Evolutionary conservation across 2,113 vertebrate species (phyloP).

Genomic region (Sitta europaea): DNA sequence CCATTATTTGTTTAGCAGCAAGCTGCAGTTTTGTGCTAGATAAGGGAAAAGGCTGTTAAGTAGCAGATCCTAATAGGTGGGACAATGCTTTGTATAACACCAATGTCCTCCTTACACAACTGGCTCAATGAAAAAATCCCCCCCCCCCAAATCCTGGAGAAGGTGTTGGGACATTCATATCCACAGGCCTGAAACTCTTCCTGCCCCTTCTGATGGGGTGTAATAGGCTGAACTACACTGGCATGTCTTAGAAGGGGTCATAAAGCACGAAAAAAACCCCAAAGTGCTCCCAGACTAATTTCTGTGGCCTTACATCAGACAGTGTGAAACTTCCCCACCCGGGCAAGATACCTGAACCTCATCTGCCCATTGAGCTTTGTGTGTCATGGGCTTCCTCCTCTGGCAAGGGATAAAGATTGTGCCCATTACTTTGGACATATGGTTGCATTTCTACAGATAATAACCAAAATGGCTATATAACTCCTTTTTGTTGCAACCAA

Average conservation of each 20-base stretch:
- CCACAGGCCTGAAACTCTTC: not conserved
- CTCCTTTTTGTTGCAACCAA: not conserved
- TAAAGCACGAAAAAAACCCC: not conserved
- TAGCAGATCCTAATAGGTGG: not conserved
- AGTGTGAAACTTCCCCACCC: not conserved
- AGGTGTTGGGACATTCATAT: not conserved
- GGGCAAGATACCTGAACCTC: not conserved
- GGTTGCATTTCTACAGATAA: not conserved
- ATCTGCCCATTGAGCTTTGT: not conserved
- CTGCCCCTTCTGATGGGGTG: not conserved
- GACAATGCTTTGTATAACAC: not conserved
- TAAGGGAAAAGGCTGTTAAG: not conserved
- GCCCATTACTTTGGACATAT: not conserved
- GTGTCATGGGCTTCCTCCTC: not conserved
- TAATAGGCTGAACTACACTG: not conserved
- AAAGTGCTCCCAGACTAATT: not conserved
- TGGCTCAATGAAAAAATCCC: not conserved
- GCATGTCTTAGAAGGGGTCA: not conserved
- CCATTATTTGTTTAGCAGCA: not conserved
- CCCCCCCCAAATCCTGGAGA: not conserved
- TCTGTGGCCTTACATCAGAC: not conserved
- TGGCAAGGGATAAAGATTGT: not conserved
- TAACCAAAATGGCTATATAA: not conserved
- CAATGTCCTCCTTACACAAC: not conserved
- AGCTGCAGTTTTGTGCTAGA: not conserved